Evolutionary conservation across 2,797 vertebrate genomes (phyloP).

Genomic region (Darevskia nairensis): DNA sequence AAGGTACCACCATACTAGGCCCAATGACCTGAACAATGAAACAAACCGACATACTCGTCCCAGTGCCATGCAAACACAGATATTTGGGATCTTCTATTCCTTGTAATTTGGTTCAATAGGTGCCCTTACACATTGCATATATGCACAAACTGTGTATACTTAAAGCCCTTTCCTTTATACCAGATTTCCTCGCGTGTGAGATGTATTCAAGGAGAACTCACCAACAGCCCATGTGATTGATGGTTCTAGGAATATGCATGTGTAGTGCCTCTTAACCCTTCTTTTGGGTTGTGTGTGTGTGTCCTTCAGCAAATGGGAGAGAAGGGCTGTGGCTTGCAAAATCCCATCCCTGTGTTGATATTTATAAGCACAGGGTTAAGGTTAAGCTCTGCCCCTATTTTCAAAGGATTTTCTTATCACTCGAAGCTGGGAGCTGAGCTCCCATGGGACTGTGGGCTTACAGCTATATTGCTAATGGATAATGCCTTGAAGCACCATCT

Average conservation of each 20-base stretch:
- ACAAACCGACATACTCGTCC: too few relatives aligned
- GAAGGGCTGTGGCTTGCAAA: conserved; percentile 43
- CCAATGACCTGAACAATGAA: too few relatives aligned
- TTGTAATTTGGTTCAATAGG: not conserved
- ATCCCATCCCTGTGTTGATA: conserved; percentile 47
- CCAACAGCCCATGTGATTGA: not conserved
- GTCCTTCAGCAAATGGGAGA: conserved; percentile 15
- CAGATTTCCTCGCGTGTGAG: not conserved
- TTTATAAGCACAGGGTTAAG: conserved; percentile 57
- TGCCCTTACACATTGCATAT: not conserved
- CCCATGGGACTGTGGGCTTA: conserved; percentile 45
- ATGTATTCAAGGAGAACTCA: not conserved
- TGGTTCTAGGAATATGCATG: not conserved
- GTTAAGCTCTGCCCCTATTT: conserved; percentile 62
- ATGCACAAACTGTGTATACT: not conserved
- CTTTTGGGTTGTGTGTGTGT: not conserved
- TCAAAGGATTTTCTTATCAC: conserved; percentile 61
- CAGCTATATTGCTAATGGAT: conserved; percentile 55
- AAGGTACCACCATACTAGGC: too few relatives aligned
- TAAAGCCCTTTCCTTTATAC: not conserved
- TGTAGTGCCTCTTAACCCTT: not conserved
- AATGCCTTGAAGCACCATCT: conserved; percentile 48
- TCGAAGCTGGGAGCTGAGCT: conserved; percentile 54
- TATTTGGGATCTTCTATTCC: not conserved
- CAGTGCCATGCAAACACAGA: not conserved